A percentile compares a stretch with the other conserved stretches of the same genome.
These are phyloP conservation scores for Magallana ariakensis DNA, from an alignment of 1,140 invertebrate genomes.

Conservation along the genomic window DNA sequence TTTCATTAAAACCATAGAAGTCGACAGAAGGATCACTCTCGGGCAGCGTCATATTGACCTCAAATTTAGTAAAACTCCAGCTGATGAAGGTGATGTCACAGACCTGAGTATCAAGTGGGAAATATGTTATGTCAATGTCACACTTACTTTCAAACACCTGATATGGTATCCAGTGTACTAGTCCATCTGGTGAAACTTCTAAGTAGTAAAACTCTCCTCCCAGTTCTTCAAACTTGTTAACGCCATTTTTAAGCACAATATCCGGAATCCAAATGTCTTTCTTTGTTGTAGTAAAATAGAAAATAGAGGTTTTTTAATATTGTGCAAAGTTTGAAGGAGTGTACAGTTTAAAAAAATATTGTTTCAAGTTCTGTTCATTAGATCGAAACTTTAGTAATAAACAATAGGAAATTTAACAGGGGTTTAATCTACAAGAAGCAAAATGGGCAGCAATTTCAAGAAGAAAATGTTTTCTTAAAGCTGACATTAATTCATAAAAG, in stretches of 20 bases:
- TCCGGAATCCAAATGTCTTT: slow-evolving; percentile 58
- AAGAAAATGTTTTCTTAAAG: too few species aligned
- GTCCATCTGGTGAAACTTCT: slow-evolving; percentile 17
- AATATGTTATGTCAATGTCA: slow-evolving; percentile 97
- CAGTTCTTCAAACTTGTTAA: slow-evolving; percentile 48
- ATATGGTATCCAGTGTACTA: slow-evolving; percentile 49
- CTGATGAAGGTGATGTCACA: slow-evolving; percentile 99
- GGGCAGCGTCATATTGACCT: slow-evolving; percentile 7
- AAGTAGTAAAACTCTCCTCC: slow-evolving; percentile 51
- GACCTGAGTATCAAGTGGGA: slow-evolving; percentile 95
- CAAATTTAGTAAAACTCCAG: slow-evolving; percentile 84
- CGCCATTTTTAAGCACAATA: slow-evolving; percentile 58
- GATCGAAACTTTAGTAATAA: too few species aligned
- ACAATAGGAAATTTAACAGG: too few species aligned
- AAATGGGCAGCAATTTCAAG: too few species aligned
- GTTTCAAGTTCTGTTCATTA: too few species aligned
- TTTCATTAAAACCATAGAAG: slow-evolving; percentile 5
- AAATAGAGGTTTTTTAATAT: not conserved
- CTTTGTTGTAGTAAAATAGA: not conserved
- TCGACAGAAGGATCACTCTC: not conserved
- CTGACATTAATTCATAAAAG: too few species aligned
- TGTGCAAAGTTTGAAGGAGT: too few species aligned
- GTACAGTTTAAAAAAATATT: too few species aligned
- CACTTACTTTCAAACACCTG: slow-evolving; percentile 97
- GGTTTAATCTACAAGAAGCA: too few species aligned